A percentile compares a stretch with the other conserved stretches of the same genome.
Conservation (phyloP, 1,140 invertebrate genomes). For the Drosophila gunungcola region DNA sequence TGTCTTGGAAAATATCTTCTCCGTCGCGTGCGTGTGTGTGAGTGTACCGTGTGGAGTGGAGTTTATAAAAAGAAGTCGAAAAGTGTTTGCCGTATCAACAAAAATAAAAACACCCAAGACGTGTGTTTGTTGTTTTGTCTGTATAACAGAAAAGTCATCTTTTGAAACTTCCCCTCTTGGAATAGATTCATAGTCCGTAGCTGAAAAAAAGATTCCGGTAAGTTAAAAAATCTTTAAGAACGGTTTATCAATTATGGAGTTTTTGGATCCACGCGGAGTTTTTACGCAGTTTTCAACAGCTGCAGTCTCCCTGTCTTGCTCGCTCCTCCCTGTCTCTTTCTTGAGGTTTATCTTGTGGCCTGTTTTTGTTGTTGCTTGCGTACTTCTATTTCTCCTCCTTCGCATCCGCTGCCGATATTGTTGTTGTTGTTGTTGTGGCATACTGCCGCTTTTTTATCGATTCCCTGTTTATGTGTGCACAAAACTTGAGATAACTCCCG, state of each 20-base stretch:
- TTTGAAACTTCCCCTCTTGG: constrained; percentile 26
- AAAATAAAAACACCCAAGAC: constrained; percentile 44
- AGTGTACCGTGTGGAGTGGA: constrained; percentile 40
- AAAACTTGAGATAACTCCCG: constrained; percentile 17
- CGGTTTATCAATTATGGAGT: constrained; percentile 19
- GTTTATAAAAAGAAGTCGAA: constrained; percentile 79
- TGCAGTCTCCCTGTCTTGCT: constrained; percentile 27
- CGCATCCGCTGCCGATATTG: constrained; percentile 53
- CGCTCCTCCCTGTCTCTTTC: constrained; percentile 15
- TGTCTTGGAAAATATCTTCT: constrained; percentile 75
- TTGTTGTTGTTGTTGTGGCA: constrained; percentile 27
- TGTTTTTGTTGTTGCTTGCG: constrained; percentile 61
- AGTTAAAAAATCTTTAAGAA: constrained; percentile 19
- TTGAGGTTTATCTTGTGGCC: constrained; percentile 55
- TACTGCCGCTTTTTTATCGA: constrained; percentile 46
- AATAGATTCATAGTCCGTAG: constrained; percentile 14
- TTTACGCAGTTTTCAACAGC: constrained; percentile 30
- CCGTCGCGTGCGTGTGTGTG: constrained; percentile 22
- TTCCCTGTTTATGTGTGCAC: constrained; percentile 26
- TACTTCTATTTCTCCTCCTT: constrained; percentile 47
- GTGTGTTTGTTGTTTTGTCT: constrained; percentile 66
- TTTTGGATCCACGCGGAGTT: constrained; percentile 33
- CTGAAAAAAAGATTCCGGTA: constrained; percentile 34
- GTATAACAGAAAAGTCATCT: constrained; percentile 74
- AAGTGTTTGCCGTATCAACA: constrained; percentile 67